phyloP scores from a whole-genome alignment of 2,888 invertebrate species.

The Leptopilina myrica region DNA sequence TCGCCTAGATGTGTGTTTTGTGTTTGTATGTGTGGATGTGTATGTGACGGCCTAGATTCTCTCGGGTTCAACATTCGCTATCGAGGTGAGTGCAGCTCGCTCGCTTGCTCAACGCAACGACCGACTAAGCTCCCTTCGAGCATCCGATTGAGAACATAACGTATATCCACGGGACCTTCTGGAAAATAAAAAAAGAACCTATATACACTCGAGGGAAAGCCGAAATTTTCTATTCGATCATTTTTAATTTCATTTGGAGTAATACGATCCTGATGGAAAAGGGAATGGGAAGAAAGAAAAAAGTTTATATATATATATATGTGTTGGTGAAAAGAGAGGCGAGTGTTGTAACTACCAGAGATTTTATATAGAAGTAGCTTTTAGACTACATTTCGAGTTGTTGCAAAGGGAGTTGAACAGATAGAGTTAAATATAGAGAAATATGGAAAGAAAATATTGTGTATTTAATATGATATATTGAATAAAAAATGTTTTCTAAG shows the following conservation, averaged over 20 bases:
- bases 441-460: too few relatives aligned
- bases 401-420: too few relatives aligned
- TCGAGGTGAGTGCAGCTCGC: slow-evolving; percentile 74
- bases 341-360: too few relatives aligned
- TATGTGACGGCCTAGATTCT: slow-evolving; percentile 78
- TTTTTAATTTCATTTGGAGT: not conserved
- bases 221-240: not conserved
- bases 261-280: too few relatives aligned
- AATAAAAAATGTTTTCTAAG: too few relatives aligned
- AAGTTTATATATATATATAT: too few relatives aligned
- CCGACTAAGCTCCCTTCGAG: slow-evolving; percentile 66
- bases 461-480: too few relatives aligned
- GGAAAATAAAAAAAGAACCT: slow-evolving; percentile 15
- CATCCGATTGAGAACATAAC: slow-evolving; percentile 52
- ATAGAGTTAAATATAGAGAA: too few relatives aligned
- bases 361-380: too few relatives aligned
- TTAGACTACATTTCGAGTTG: too few relatives aligned
- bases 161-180: slow-evolving; percentile 46
- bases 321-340: too few relatives aligned
- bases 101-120: slow-evolving; percentile 65
- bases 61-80: slow-evolving; percentile 76
- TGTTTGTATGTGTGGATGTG: slow-evolving; percentile 75
- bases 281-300: too few relatives aligned
- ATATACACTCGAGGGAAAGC: not conserved
- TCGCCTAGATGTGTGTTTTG: slow-evolving; percentile 75